These are phyloP conservation scores for Theonella swinhoei DNA, from an alignment of 37 sponge, comb jelly and placozoan genomes.

Conservation along the genomic window DNA sequence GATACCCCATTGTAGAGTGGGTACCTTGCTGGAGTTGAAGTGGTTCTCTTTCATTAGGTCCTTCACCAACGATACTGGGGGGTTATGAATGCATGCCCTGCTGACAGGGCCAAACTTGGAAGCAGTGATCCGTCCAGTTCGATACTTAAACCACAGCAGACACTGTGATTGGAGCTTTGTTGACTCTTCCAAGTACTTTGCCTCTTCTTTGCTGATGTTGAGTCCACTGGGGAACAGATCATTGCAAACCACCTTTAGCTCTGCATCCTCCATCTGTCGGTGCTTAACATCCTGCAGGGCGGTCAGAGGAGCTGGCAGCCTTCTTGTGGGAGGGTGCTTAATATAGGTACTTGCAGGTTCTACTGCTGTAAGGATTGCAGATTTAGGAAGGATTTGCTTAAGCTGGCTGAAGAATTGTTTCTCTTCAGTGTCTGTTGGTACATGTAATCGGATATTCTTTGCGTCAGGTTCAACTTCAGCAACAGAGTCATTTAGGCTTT, in stretches of 20 bases:
- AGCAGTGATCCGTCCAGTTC: constrained; percentile 2
- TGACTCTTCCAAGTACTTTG: background rate
- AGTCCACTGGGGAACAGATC: background rate
- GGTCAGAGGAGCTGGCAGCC: background rate
- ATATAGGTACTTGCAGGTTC: too few relatives aligned
- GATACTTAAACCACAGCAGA: constrained; percentile 16
- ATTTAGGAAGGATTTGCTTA: too few relatives aligned
- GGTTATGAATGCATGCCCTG: too few relatives aligned
- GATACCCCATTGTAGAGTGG: too few relatives aligned
- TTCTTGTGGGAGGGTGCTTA: too few relatives aligned
- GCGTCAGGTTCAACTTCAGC: background rate
- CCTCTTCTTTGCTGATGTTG: background rate
- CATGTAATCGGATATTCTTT: background rate
- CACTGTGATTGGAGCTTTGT: background rate
- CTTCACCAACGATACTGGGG: too few relatives aligned
- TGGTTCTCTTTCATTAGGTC: too few relatives aligned
- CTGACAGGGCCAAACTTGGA: too few relatives aligned
- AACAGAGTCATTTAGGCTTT: too few relatives aligned
- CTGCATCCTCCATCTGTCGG: background rate
- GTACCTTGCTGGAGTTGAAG: too few relatives aligned
- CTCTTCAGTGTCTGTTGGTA: background rate
- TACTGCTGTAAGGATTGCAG: background rate
- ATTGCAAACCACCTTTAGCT: background rate
- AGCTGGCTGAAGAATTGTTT: background rate
- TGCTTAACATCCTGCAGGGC: background rate